Evolutionary conservation across 1,140 invertebrate species (phyloP).

Genomic region (Metaphire vulgaris): DNA sequence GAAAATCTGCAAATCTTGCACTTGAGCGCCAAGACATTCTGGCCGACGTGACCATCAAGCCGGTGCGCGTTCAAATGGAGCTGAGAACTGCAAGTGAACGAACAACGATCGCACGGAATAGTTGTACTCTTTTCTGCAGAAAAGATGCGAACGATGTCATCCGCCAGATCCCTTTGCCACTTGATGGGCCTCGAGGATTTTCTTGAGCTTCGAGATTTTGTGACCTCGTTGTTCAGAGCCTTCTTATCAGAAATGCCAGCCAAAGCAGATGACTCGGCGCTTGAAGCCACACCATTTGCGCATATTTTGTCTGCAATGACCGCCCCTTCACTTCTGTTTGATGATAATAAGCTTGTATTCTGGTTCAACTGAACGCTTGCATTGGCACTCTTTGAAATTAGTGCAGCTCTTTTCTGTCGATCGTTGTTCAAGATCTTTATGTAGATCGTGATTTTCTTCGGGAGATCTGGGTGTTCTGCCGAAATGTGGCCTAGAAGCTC

Average conservation of each 20-base stretch:
- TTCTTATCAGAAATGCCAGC: not conserved
- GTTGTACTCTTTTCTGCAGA: not conserved
- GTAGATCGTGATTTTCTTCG: constrained; percentile 16
- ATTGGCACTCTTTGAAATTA: not conserved
- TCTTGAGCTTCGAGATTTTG: constrained; percentile 8
- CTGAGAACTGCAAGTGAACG: constrained; percentile 12
- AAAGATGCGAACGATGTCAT: constrained; percentile 1
- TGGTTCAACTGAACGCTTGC: not conserved
- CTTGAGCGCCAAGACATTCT: not conserved
- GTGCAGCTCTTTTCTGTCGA: not conserved
- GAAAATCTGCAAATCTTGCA: constrained; percentile 12
- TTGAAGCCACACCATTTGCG: not conserved
- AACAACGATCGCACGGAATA: not conserved
- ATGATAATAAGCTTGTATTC: no score
- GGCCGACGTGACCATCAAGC: not conserved
- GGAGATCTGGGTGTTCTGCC: constrained; percentile 8
- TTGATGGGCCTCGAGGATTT: constrained; percentile 14
- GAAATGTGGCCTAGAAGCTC: constrained; percentile 12
- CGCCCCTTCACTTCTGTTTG: no score
- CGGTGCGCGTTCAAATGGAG: not conserved
- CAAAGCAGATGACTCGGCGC: not conserved
- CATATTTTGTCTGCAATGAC: no score
- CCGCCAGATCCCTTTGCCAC: not conserved
- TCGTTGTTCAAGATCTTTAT: constrained; percentile 17
- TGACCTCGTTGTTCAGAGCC: not conserved